Evolutionary conservation across 1,140 invertebrate genomes (phyloP), one percentile per base, ranked within the genome.

Genomic region (Scaptomyza hsui): DNA sequence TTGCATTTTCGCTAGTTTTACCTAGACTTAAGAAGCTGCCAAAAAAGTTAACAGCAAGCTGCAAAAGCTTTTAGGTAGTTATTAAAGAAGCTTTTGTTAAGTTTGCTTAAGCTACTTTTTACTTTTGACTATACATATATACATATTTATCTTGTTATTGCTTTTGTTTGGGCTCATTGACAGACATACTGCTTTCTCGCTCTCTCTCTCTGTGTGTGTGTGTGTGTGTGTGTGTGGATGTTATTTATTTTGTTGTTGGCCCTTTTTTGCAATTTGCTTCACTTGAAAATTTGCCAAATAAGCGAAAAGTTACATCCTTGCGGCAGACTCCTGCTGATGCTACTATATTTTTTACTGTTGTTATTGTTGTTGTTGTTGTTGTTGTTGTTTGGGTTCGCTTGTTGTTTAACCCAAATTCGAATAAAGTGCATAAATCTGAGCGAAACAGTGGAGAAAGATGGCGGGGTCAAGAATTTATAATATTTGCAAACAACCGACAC

Each of bases 271-370:
- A 70, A 79, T 83, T 73, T 73, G 48, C 76, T 64, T 69, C 68
- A 80, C 64, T 85, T 85, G 80, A 85, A 80, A 75, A 64, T 81
- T 85, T 86, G 80, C 80, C 80, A 85, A 85, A 80, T 85, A 85
- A 85, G 80, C 81, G 73, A 61, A 76, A 85, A 76, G 72, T 85
- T 85, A 64, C 67, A 69, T 70, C 72, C 68, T 61, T 51, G 48
- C 45, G 29, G 37, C 37, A 42, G 37, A 24, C 37, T 55, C 37
- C 37, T 29, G 48, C 39, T 35, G 32, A 35, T 63, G 29, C 15
- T 56, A 7, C 13, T 37, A n/a, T n/a, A n/a, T n/a, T n/a, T n/a
- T n/a, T n/a, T 48, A 39, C 39, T 45, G 35, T 32, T 53, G 39
- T 37, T 53, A 48, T 9, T 56, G 16, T 15, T 52, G 39, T 1